Evolutionary conservation across 2,797 vertebrate species (phyloP).

Genomic region (Pseudomugil gertrudae): DNA sequence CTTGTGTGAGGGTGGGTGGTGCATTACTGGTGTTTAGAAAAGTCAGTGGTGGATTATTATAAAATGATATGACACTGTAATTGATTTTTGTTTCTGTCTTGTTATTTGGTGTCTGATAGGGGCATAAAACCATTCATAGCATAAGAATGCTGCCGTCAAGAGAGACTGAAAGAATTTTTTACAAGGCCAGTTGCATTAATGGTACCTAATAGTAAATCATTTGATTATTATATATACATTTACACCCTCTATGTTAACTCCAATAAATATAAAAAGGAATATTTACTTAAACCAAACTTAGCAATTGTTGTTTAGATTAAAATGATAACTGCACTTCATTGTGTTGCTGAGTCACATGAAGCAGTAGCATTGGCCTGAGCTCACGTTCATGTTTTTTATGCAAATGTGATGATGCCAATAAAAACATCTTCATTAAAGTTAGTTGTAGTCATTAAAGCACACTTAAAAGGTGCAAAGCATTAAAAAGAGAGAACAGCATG

Average conservation of each 20-base stretch:
- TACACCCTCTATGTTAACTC: not conserved
- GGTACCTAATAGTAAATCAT: not conserved
- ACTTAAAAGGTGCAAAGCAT: not conserved
- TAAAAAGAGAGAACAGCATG: not conserved
- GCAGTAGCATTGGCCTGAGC: not conserved
- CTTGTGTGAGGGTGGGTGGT: constrained; percentile 4
- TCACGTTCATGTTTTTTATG: not conserved
- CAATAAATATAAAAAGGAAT: not conserved
- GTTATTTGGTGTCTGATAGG: not conserved
- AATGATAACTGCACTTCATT: too few species aligned
- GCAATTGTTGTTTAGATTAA: not conserved
- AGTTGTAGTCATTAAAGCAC: not conserved
- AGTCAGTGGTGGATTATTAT: not conserved
- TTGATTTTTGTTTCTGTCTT: not conserved
- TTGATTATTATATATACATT: not conserved
- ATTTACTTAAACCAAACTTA: too few species aligned
- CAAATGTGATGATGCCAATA: not conserved
- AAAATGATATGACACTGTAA: not conserved
- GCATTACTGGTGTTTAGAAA: not conserved
- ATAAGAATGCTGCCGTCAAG: not conserved
- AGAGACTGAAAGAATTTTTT: not conserved
- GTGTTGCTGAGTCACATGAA: too few species aligned
- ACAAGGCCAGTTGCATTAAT: not conserved
- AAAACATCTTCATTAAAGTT: not conserved
- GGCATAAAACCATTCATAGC: not conserved